A percentile compares a stretch with the other conserved stretches of the same genome.
These are phyloP conservation scores for Lasius platythorax DNA, from an alignment of 2,888 invertebrate genomes.

Conservation along the genomic window DNA sequence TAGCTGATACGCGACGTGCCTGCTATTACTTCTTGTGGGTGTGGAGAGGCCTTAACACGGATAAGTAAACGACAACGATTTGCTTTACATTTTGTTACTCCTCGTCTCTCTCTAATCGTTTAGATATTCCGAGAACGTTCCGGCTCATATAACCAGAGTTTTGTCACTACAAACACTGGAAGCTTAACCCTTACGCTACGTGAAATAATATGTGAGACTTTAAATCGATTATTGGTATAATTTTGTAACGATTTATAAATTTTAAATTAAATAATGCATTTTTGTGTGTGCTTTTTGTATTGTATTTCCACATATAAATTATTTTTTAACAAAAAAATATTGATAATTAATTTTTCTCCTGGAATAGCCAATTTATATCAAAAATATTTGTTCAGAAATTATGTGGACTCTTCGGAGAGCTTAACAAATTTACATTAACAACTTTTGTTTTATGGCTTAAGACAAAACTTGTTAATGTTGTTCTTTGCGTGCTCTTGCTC, in stretches of 20 bases:
- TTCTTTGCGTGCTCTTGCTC: no score
- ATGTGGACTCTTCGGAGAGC: neutral
- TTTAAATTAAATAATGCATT: neutral
- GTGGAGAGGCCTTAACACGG: slow-evolving; percentile 2
- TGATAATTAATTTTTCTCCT: neutral
- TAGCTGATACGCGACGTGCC: slow-evolving; percentile 16
- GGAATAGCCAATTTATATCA: neutral
- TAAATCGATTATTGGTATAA: neutral
- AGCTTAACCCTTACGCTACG: neutral
- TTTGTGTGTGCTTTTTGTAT: neutral
- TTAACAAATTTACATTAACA: neutral
- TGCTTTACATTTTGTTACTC: slow-evolving; percentile 24
- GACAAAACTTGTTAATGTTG: neutral
- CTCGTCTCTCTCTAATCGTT: slow-evolving; percentile 13
- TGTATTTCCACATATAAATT: neutral
- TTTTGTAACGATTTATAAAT: neutral
- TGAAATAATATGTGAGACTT: neutral
- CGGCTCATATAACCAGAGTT: slow-evolving; percentile 10
- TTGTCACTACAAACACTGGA: slow-evolving; percentile 11
- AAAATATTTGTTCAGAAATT: neutral
- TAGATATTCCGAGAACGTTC: slow-evolving; percentile 21
- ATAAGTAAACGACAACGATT: slow-evolving; percentile 46
- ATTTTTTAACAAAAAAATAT: neutral
- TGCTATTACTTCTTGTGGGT: slow-evolving; percentile 36
- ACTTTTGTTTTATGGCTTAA: neutral